Base-by-base conservation (phyloP, 2,797 vertebrate species). In the Tachyglossus aculeatus region DNA sequence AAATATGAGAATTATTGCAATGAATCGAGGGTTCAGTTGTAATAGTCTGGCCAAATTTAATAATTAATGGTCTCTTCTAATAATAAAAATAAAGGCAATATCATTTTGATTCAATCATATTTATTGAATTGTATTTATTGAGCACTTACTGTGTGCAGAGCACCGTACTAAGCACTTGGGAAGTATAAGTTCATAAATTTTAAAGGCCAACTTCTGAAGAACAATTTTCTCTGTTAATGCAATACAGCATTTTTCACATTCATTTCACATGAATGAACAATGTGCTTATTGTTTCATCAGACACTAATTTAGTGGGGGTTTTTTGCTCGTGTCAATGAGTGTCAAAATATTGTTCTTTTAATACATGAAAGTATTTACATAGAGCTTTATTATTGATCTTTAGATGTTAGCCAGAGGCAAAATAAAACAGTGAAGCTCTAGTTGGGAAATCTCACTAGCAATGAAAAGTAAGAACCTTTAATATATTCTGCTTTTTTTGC, bases 281-380 rank as follows among this genome's bases (percentile, higher is more conserved):
- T 78, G 81, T 82, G 81, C 77, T 83, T 70, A 88, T 81, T 92
- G 87, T 91, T 66, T 74, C 82, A 80, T 75, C 71, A 89, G 84
- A 88, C 86, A 86, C 67, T 85, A 82, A 83, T 82, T 88, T 81
- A 71, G 63, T 71, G 43, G 70, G n/a, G n/a, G n/a, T 82, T 77
- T 80, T 74, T 50, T 44, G 54, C 72, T 80, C 83, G 48, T 92
- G 86, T 89, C 87, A 89, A 67, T 44, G 72, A 88, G 78, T 91
- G 88, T 94, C 90, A 93, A 92, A 93, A 93, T 92, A 90, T 87
- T 91, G 87, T 87, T 90, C 82, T 88, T 91, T 86, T 74, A 88
- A 87, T 91, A 88, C 71, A 56, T 83, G 74, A 69, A 91, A 90
- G 83, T 90, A 90, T 91, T 90, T 88, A 85, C 85, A 83, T 80